phyloP scores from a whole-genome alignment of 1,140 invertebrate species.

The Pachypsylla venusta region DNA sequence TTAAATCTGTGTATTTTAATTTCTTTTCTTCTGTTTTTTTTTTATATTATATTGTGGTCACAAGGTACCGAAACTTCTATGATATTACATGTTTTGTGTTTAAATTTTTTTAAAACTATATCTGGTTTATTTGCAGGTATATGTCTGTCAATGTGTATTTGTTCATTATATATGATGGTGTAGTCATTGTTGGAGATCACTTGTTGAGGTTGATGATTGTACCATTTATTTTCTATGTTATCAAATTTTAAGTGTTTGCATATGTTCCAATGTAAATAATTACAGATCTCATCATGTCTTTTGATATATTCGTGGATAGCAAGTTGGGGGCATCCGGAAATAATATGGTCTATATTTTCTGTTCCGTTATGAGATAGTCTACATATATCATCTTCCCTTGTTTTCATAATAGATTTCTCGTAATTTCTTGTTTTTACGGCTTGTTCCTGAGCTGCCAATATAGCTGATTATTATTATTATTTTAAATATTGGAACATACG shows the following conservation, averaged over 20 bases:
- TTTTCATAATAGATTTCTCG: not conserved
- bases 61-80: not conserved
- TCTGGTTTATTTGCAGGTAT: not conserved
- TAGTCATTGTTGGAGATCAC: not conserved
- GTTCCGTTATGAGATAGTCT: not conserved
- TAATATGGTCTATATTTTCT: constrained; percentile 1
- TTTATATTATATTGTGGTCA: not conserved
- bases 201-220: not conserved
- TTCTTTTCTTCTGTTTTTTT: not conserved
- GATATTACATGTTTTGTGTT: not conserved
- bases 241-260: not conserved
- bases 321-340: not conserved
- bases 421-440: not conserved
- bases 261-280: constrained; percentile 1
- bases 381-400: not conserved
- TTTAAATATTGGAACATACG: no score
- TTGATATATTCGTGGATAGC: not conserved
- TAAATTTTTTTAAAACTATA: not conserved
- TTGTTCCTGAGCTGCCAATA: not conserved
- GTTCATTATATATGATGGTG: not conserved
- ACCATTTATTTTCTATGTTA: not conserved
- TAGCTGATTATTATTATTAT: no score
- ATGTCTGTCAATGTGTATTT: constrained; percentile 3
- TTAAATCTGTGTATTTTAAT: constrained; percentile 4
- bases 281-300: not conserved